phyloP scores from a whole-genome alignment of 2,113 vertebrate species.

The Thinocorus orbignyianus region DNA sequence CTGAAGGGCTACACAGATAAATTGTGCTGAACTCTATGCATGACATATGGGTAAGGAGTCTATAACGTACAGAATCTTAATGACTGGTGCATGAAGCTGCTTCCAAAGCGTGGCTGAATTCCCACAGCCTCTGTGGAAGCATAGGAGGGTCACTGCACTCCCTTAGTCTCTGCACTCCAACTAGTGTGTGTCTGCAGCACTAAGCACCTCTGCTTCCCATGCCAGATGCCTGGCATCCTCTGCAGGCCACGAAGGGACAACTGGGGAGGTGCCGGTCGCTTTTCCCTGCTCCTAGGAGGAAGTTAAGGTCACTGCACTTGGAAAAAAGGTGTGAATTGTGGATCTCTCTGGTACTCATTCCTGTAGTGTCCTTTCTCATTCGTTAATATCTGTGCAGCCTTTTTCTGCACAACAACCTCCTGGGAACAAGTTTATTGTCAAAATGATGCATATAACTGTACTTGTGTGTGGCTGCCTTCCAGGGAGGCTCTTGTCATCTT shows the following conservation, averaged over 20 bases:
- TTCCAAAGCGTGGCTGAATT: neutral
- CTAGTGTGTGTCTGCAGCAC: fast-evolving
- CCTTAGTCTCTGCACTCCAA: neutral
- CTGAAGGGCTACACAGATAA: neutral
- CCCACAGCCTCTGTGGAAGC: no score
- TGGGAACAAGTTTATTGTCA: neutral
- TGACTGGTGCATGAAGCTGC: neutral
- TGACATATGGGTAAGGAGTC: neutral
- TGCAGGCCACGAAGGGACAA: neutral
- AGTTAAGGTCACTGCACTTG: neutral
- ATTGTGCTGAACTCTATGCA: neutral
- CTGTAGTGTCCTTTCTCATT: neutral
- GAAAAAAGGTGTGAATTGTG: neutral
- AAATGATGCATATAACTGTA: neutral
- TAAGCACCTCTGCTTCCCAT: neutral
- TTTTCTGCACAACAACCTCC: neutral
- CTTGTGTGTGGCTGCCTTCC: neutral
- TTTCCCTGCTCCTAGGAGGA: neutral
- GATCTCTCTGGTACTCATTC: neutral
- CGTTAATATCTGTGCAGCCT: neutral
- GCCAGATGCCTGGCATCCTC: neutral
- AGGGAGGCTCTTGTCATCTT: neutral
- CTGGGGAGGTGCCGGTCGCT: neutral
- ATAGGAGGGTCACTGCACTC: fast-evolving
- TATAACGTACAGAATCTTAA: neutral